Conservation (phyloP, 2,113 vertebrate genomes). For the Aphelocoma coerulescens region DNA sequence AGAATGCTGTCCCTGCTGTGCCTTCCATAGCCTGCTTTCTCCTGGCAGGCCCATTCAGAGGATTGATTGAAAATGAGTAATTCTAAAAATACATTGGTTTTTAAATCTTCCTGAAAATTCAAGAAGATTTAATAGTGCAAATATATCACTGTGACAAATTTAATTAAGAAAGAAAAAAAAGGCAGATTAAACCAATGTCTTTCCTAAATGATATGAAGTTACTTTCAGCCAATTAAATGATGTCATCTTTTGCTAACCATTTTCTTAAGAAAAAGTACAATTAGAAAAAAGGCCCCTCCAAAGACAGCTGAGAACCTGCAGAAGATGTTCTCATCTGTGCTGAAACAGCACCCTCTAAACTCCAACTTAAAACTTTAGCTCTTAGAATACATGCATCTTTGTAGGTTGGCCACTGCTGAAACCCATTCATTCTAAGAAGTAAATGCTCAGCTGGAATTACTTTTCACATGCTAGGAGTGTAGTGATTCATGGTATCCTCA, state of each 20-base stretch:
- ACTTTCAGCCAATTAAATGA: background rate
- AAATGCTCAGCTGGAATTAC: background rate
- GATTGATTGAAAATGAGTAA: background rate
- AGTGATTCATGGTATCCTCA: background rate
- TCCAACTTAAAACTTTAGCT: background rate
- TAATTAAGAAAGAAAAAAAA: background rate
- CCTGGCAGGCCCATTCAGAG: background rate
- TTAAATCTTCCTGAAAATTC: background rate
- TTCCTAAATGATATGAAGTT: background rate
- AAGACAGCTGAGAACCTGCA: background rate
- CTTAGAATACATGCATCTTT: background rate
- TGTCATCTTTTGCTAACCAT: background rate
- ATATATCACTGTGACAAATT: conserved; percentile 13
- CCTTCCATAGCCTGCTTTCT: background rate
- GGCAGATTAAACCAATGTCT: background rate
- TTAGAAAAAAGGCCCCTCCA: background rate
- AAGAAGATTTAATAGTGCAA: background rate
- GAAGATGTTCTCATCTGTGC: background rate
- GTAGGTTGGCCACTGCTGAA: background rate
- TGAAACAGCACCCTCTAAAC: background rate
- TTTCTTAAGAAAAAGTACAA: background rate
- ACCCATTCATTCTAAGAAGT: background rate
- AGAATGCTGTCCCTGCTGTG: background rate
- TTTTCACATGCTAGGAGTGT: background rate
- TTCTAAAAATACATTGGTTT: conserved; percentile 17